Evolutionary conservation across 2,797 vertebrate genomes (phyloP), one percentile per base, ranked within the genome.

Genomic region (Ibycter americanus): DNA sequence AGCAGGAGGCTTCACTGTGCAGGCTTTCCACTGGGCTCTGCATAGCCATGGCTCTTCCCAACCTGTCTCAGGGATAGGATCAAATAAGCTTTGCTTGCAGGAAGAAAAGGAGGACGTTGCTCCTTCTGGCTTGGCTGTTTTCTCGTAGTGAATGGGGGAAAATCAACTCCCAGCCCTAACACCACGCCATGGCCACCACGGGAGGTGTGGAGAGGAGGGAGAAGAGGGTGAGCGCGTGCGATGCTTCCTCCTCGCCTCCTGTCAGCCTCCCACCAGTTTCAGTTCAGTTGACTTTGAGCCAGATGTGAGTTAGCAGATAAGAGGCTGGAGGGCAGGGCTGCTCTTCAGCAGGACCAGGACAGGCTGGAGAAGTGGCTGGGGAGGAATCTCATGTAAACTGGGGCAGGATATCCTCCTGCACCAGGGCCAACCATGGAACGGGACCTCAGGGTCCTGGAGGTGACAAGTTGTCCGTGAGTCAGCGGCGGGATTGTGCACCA

Each of bases 201-300:
- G 11, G 23, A 6, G 20, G 66, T 36, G 8, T 4, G 2, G 25
- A 25, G 68, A 27, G 17, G 29, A 44, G 42, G 3, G 7, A 56
- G 70, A 19, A 29, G 51, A 17, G 5, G 36, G 25, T 1, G 5
- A 58, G 52, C 5, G 0, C 1, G 2, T 2, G 3, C 2, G 3
- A 6, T 2, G 55, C 8, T 61, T 67, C 83, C 72, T 61, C 62
- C 72, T 51, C 1, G 17, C 42, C 42, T 44, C 42, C 42, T 44
- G 42, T 44, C 42, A 18, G 8, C 54, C 62, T 70, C 68, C 27
- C 13, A 6, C 11, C 2, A 2, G 18, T 47, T 56, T 47, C 10
- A 8, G 63, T 18, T 38, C 27, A 6, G 32, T 11, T 25, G 52
- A 5, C 31, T 34, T 47, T 11, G 36, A 51, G 47, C 15, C 73